Percentiles rank a stretch among this genome's conserved stretches.
Conservation (phyloP, 1,140 invertebrate species). For the Nylanderia fulva region DNA sequence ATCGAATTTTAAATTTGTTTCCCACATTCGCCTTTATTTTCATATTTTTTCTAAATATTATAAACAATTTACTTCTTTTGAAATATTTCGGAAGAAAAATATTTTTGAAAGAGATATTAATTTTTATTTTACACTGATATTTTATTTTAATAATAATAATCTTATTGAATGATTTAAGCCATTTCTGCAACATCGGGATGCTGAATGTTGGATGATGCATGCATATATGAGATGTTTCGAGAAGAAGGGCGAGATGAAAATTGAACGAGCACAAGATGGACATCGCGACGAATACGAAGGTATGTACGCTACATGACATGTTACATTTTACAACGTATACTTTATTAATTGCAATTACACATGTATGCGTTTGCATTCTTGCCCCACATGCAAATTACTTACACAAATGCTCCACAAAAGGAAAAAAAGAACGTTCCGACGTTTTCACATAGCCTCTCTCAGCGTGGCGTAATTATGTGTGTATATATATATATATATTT, state of each 20-base stretch:
- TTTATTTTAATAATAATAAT: not conserved
- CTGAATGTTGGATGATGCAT: not conserved
- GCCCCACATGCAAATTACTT: conserved; percentile 62
- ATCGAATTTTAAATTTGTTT: not conserved
- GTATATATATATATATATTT: conserved; percentile 22
- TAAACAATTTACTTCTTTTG: not conserved
- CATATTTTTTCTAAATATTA: not conserved
- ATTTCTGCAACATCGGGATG: not conserved
- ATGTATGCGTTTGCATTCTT: conserved; percentile 55
- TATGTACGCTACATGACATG: conserved; percentile 25
- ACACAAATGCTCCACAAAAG: conserved; percentile 61
- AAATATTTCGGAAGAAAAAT: not conserved
- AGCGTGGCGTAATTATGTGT: conserved; percentile 34
- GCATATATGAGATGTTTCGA: not conserved
- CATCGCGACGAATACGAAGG: not conserved
- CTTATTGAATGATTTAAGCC: not conserved
- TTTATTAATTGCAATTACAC: conserved; percentile 66
- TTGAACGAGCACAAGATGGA: not conserved
- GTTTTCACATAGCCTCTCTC: conserved; percentile 53
- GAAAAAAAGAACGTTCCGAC: conserved; percentile 13
- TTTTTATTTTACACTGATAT: not conserved
- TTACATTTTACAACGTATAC: conserved; percentile 60
- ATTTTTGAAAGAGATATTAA: not conserved
- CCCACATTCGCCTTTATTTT: not conserved
- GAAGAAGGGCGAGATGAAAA: not conserved